phyloP scores from a whole-genome alignment of 53 echinoderm and acorn worm genomes.

The Pentamera pediparva region DNA sequence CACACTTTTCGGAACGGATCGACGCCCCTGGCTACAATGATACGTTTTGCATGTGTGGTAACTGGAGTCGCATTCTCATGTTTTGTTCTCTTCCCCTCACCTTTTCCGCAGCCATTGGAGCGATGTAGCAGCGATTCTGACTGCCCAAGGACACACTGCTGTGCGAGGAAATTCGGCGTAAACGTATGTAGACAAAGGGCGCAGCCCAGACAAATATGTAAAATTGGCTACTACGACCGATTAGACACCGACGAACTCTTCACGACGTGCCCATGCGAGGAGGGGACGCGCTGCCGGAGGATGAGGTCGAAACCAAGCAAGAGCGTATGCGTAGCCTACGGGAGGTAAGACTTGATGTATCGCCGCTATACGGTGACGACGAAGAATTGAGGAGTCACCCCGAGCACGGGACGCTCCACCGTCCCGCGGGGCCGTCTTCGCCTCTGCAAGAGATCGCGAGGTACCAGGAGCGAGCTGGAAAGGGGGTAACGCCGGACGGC shows the following conservation, averaged over 20 bases:
- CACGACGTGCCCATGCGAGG: not conserved
- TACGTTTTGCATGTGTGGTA: too few relatives aligned
- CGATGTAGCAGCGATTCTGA: not conserved
- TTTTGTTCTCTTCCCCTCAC: too few relatives aligned
- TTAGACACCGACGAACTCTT: conserved; percentile 10
- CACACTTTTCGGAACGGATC: too few relatives aligned
- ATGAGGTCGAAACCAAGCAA: conserved; percentile 15
- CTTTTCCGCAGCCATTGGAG: not conserved
- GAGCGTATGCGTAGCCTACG: not conserved
- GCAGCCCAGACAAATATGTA: not conserved
- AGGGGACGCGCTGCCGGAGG: not conserved
- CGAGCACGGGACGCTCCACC: too few relatives aligned
- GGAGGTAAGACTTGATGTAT: conserved; percentile 15
- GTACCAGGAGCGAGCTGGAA: too few relatives aligned
- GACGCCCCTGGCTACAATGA: too few relatives aligned
- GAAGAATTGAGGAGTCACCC: too few relatives aligned
- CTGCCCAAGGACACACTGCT: not conserved
- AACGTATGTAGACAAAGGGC: not conserved
- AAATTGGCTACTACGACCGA: not conserved
- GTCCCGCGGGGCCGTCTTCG: too few relatives aligned
- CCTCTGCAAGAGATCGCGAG: too few relatives aligned
- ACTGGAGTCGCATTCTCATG: too few relatives aligned
- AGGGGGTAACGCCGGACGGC: too few relatives aligned
- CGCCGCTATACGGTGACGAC: too few relatives aligned
- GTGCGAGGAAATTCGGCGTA: conserved; percentile 19